Evolutionary conservation across 2,888 invertebrate genomes (phyloP).

Genomic region (Tipula vernalis): DNA sequence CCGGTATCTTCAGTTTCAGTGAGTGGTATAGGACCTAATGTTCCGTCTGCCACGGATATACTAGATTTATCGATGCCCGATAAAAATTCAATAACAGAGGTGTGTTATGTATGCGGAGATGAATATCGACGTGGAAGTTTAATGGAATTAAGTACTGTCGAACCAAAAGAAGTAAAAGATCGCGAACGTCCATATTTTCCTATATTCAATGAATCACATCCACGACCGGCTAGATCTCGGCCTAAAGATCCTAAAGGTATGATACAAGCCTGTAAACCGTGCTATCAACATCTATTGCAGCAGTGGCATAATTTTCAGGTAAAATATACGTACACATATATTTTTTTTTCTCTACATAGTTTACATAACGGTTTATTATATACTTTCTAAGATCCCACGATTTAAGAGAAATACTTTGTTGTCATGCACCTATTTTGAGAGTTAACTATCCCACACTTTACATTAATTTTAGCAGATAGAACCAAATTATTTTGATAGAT

Average conservation of each 20-base stretch:
- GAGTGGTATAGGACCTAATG: constrained; percentile 21
- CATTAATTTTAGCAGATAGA: not conserved
- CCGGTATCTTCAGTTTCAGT: constrained; percentile 29
- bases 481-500: not conserved
- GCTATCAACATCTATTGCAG: constrained; percentile 71
- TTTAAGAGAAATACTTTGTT: not conserved
- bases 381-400: not conserved
- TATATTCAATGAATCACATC: constrained; percentile 63
- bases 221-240: constrained; percentile 70
- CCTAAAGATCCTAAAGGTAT: constrained; percentile 73
- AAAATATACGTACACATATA: constrained; percentile 18
- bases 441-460: not conserved
- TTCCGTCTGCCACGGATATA: constrained; percentile 63
- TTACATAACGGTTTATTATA: not conserved
- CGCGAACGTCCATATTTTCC: constrained; percentile 56
- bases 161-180: constrained; percentile 38
- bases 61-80: constrained; percentile 85
- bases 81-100: constrained; percentile 80
- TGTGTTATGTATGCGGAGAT: constrained; percentile 83
- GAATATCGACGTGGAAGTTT: constrained; percentile 74
- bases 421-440: not conserved
- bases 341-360: not conserved
- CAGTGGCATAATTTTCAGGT: constrained; percentile 79
- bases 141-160: constrained; percentile 51
- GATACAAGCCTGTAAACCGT: constrained; percentile 70